Base-by-base conservation (phyloP, 2,113 vertebrate species). In the Ondatra zibethicus region DNA sequence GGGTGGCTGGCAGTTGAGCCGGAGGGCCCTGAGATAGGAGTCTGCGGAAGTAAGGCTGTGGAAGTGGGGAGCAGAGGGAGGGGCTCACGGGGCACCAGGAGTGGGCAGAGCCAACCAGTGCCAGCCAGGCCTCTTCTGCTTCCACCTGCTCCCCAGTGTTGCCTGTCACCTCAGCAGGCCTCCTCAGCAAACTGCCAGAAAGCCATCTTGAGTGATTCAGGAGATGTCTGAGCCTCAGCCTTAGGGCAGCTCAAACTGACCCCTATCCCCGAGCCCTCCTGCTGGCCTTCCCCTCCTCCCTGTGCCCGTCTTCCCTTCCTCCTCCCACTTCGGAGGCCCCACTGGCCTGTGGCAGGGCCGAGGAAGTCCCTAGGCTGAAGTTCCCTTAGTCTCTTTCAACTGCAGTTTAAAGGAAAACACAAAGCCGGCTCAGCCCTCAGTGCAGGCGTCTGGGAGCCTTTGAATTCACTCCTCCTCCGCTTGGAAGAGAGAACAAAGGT, bases 321-420 rank as follows among this genome's bases (percentile, higher is more conserved):
- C 70, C 87, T 61, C 52, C 52, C 52, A 55, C 70, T 73, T 61
- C 27, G 50, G 72, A 89, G 61, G 85, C 96, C 85, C 96, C 21
- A 12, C 65, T 16, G 23, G 92, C 92, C 94, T 2, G 4, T 70
- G 70, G 77, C 39, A 10, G 78, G 95, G 95, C 92, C 7, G 1
- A 97, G 95, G 96, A 98, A 98, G 91, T 97, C 98, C 95, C 95
- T 73, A 85, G 92, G 97, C 94, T 96, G 97, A 97, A 98, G 97
- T 97, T 98, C 97, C 84, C 95, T 97, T 96, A 61, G 3, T 95
- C 93, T 97, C 98, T 98, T 98, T 98, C 94, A 97, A 97, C 93
- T 97, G 81, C 33, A 14, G 81, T 96, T 98, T 96, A 95, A 98
- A 97, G 96, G 95, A 82, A 96, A 97, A 96, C 95, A 97, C 96